Evolutionary conservation across 2,888 invertebrate species (phyloP), one percentile per base, ranked within the genome.

Genomic region (Drepanosiphum platanoidis): DNA sequence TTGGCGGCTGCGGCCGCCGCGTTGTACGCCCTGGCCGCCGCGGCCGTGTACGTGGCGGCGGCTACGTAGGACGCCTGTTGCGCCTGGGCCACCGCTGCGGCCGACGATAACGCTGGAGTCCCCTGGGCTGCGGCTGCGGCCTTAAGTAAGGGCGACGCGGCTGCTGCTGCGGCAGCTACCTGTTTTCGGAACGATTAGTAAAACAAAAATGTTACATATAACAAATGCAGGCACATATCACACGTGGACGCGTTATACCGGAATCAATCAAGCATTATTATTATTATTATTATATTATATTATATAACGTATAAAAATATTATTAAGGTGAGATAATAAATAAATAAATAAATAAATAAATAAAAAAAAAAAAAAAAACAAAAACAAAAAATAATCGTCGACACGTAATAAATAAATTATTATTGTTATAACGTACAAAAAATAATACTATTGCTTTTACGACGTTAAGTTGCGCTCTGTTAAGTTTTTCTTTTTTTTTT

Each of bases 21-120:
- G 88, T 94, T 94, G 88, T 94, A 95, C 88, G 95, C 95, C 88
- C 95, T 92, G 88, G 95, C 95, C 88, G 95, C 95, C 58, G 95
- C 95, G 87, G 95, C 95, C 89, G 95, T 95, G 91, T 95, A 95
- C 87, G 95, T 94, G 86, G 95, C 95, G 88, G 96, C 96, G 87
- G 95, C 95, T 89, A 96, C 95, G 89, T 96, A 95, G 88, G 94
- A 94, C 88, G 94, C 94, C 92, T 96, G 95, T 92, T 95, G 95
- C 90, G 95, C 94, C 90, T 84, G 84, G 93, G 92, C 90, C 93
- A 94, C 91, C 95, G 92, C 90, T 87, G 88, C 72, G 87, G 87
- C 70, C 86, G 86, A 86, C 70, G 87, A 86, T 39, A 86, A 81
- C 18, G 72, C 71, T 77, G 86, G 87, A 71, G 86, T 87, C 68